Percentiles rank a stretch among this genome's conserved stretches.
Evolutionary conservation across 2,113 vertebrate genomes (phyloP).

Genomic region (Coptodon rendalli): DNA sequence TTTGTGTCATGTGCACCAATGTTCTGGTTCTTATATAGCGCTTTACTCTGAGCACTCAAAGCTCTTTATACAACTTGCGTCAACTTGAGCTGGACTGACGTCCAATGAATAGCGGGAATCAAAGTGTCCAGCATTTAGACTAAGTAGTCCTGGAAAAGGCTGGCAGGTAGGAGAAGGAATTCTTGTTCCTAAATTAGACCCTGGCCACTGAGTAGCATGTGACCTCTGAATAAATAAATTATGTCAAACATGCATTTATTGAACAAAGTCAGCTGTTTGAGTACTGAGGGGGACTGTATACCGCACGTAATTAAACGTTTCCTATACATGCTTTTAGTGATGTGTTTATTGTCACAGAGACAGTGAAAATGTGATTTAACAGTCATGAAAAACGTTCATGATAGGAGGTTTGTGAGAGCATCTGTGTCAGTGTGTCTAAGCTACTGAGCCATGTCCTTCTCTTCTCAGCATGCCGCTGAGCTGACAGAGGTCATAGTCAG

Average conservation of each 20-base stretch:
- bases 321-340: background rate
- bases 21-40: background rate
- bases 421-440: constrained; percentile 3
- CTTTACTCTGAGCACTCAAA: background rate
- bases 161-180: background rate
- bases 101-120: background rate
- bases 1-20: background rate
- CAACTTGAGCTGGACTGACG: background rate
- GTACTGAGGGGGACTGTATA: background rate
- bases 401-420: background rate
- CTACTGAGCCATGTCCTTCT: constrained; percentile 5
- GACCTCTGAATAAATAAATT: background rate
- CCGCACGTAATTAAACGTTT: background rate
- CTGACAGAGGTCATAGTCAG: constrained; percentile 38
- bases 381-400: background rate
- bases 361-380: background rate
- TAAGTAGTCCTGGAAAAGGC: background rate
- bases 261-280: background rate
- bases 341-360: background rate
- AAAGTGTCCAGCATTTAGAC: background rate
- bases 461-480: constrained; percentile 1
- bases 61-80: background rate
- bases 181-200: background rate
- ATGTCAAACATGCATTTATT: background rate
- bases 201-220: background rate